phyloP scores from a whole-genome alignment of 2,113 vertebrate genomes.

The Hylia prasina region DNA sequence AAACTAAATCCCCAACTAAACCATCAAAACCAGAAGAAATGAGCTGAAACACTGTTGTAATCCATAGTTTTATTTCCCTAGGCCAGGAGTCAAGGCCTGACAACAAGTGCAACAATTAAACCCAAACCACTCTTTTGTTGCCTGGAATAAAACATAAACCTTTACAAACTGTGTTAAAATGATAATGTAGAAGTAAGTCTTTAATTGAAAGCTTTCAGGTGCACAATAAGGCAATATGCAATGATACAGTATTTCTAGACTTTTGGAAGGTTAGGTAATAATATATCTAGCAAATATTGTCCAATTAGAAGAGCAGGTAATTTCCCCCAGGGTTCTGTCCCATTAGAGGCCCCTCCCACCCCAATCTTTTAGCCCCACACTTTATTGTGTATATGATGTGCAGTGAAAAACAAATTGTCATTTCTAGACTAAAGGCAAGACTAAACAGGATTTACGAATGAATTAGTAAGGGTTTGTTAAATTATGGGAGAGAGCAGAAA shows the following conservation, averaged over 20 bases:
- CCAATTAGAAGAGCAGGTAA: not conserved
- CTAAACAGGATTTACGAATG: not conserved
- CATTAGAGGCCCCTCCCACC: fast-evolving
- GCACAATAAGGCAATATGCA: not conserved
- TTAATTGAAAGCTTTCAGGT: not conserved
- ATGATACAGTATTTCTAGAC: not conserved
- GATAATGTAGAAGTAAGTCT: not conserved
- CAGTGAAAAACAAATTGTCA: not conserved
- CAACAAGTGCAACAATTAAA: not conserved
- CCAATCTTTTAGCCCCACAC: not conserved
- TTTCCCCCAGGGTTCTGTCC: not conserved
- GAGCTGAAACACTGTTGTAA: not conserved
- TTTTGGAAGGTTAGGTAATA: not conserved
- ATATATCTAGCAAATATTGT: not conserved
- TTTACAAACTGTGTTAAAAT: not conserved
- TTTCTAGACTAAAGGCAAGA: not conserved
- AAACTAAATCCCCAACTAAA: no score
- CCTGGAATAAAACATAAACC: not conserved
- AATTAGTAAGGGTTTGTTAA: not conserved
- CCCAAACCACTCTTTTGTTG: not conserved
- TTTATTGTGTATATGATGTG: fast-evolving
- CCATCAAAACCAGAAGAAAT: not conserved
- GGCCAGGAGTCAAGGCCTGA: not conserved
- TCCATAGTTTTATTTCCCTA: not conserved
- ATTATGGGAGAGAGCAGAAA: not conserved